These are phyloP conservation scores for Mesocricetus auratus DNA, from an alignment of 2,113 vertebrate genomes.

Conservation along the genomic window DNA sequence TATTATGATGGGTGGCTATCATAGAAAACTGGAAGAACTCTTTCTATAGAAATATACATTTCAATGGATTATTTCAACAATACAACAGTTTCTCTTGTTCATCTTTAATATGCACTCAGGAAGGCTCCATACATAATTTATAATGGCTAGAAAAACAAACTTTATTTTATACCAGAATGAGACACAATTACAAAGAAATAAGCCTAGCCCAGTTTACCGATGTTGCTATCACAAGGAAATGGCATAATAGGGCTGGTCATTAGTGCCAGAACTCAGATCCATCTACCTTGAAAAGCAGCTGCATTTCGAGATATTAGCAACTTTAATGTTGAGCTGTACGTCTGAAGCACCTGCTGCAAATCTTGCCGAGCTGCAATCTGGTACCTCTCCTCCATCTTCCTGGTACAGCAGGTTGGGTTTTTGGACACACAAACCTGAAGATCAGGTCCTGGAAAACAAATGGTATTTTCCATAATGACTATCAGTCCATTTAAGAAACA, in stretches of 20 bases:
- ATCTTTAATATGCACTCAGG: neutral
- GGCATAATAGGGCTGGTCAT: neutral
- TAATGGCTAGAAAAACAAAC: constrained; percentile 29
- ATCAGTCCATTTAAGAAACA: neutral
- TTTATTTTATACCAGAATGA: constrained; percentile 33
- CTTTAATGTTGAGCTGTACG: constrained; percentile 90
- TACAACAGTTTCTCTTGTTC: neutral
- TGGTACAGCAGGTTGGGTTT: constrained; percentile 93
- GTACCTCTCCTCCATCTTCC: constrained; percentile 93
- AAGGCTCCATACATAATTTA: constrained; percentile 14
- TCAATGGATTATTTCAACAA: constrained; percentile 13
- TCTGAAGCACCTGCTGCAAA: constrained; percentile 91
- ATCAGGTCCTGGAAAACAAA: constrained; percentile 87
- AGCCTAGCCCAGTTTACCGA: neutral
- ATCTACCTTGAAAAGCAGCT: constrained; percentile 94
- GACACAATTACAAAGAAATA: constrained; percentile 12
- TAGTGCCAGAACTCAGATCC: constrained; percentile 49
- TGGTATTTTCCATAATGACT: constrained; percentile 44
- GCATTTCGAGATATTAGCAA: constrained; percentile 91
- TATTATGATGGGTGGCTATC: neutral
- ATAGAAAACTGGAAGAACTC: neutral
- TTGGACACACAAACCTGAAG: constrained; percentile 92
- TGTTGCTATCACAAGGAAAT: neutral
- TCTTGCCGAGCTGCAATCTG: constrained; percentile 90
- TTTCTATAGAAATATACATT: neutral